Base-by-base conservation (phyloP, 2,888 invertebrate species). In the Cloeon dipterum region DNA sequence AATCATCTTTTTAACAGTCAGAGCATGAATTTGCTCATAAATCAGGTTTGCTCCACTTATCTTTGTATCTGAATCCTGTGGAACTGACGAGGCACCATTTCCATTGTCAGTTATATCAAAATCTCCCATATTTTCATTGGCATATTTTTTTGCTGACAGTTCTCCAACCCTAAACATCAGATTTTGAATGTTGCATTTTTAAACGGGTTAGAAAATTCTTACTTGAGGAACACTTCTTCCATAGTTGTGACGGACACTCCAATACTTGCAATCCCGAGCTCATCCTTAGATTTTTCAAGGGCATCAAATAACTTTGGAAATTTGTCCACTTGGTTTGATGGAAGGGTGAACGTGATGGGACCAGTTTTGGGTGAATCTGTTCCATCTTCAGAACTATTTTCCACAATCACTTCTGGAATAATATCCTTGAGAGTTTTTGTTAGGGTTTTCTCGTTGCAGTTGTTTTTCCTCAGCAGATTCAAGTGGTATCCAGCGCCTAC, bases 211-310 rank as follows among this genome's bases (percentile, higher is more conserved):
- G n/a, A 32, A 42, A n/a, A n/a, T n/a, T n/a, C 49, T 41, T 50
- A 77, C 81, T 70, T 78, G 35, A 89, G 53, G 53, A 88, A 89
- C 2, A 94, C 89, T 56, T 93, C 89, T 54, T 94, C 93, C 48
- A 94, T 63, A 0, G 89, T 88, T 1, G 89, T 85, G 14, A 83
- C 69, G 0, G 85, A 78, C 0, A 89, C 69, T 0, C 85, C 81
- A 39, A 86, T 75, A 7, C 76, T 72, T 34, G 66, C 63, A 32
- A 91, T 71, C 1, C 71, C 71, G n/a, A 83, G 57, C 4, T 59
- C 50, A 0, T 56, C 50, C 44, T 65, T 67, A 11, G 59, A 52
- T 0, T 44, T 40, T 52, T 86, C 83, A 26, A 89, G 50, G 2
- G 56, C 50, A 3, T 61, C 52, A 48, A 88, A 68, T 40, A 82